Evolutionary conservation across 2,888 invertebrate species (phyloP), one percentile per base, ranked within the genome.

Genomic region (Brenthis ino): DNA sequence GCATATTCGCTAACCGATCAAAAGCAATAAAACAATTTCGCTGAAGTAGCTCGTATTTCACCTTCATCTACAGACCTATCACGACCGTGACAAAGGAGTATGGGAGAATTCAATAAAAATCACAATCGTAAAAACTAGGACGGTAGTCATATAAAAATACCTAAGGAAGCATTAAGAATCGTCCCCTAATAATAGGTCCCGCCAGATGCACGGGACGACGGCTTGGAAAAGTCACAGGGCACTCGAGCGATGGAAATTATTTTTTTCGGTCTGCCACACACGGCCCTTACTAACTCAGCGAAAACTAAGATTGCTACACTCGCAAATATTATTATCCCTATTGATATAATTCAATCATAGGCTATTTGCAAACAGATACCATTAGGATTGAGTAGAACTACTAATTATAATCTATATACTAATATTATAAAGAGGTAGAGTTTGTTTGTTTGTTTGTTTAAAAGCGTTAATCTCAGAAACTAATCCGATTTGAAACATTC

Each of bases 191-290:
- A 92, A 92, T 89, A 90, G 87, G 90, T 84, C 85, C 87, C 91
- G 92, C 91, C 93, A 92, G 91, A 91, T 93, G 93, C 89, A 90
- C 87, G 88, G 87, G 89, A 92, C 91, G 90, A 87, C 85, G 85
- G 89, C 84, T 85, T 88, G 89, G 90, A 91, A 91, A 92, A 92
- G 89, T 92, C 91, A 89, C 90, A 85, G 89, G 85, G 83, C 86
- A 88, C 86, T 90, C 91, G 87, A 91, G 89, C 92, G 91, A 83
- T 80, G 86, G 86, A 90, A 92, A 91, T 93, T 86, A 90, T 91
- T 92, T 92, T 91, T 92, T 91, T 91, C 92, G 92, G 92, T 92
- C 92, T 91, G 82, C 89, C 92, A 88, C 90, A 93, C 92, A 88
- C 87, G 88, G 86, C 90, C 91, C 90, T 86, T 85, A 88, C 91